Conservation (phyloP, 53 echinoderm and acorn worm genomes). For the Mesocentrotus franciscanus region DNA sequence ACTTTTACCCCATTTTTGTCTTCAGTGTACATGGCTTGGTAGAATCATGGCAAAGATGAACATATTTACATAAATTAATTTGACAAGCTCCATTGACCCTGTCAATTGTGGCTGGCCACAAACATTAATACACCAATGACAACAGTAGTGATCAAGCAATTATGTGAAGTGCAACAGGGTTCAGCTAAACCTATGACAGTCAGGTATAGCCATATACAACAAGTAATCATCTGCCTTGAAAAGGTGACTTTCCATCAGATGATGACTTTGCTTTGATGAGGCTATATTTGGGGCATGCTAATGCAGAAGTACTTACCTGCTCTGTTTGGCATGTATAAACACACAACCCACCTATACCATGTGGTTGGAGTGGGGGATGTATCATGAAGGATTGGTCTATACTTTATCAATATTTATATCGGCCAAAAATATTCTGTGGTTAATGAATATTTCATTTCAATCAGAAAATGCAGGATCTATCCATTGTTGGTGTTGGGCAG, state of each 20-base stretch:
- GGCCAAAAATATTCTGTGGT: background rate
- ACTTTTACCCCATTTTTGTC: too few relatives aligned
- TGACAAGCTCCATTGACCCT: background rate
- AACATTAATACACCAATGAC: background rate
- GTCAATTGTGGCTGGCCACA: background rate
- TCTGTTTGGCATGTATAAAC: background rate
- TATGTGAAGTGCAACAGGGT: background rate
- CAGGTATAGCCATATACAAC: background rate
- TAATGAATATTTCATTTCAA: background rate
- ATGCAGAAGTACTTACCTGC: background rate
- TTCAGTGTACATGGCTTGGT: background rate
- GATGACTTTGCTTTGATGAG: background rate
- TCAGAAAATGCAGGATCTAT: background rate
- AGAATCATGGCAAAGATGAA: too few relatives aligned
- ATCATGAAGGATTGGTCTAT: too few relatives aligned
- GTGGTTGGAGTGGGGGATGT: too few relatives aligned
- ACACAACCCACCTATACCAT: too few relatives aligned
- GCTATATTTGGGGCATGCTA: background rate
- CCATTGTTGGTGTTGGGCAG: too few relatives aligned
- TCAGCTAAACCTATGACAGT: background rate
- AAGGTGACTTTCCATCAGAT: background rate
- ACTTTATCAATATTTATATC: too few relatives aligned
- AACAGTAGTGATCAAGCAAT: background rate
- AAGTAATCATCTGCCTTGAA: background rate
- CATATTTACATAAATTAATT: background rate